Percentiles rank a stretch among this genome's conserved stretches.
Evolutionary conservation across 2,113 vertebrate species (phyloP).

Genomic region (Balaenoptera acutorostrata): DNA sequence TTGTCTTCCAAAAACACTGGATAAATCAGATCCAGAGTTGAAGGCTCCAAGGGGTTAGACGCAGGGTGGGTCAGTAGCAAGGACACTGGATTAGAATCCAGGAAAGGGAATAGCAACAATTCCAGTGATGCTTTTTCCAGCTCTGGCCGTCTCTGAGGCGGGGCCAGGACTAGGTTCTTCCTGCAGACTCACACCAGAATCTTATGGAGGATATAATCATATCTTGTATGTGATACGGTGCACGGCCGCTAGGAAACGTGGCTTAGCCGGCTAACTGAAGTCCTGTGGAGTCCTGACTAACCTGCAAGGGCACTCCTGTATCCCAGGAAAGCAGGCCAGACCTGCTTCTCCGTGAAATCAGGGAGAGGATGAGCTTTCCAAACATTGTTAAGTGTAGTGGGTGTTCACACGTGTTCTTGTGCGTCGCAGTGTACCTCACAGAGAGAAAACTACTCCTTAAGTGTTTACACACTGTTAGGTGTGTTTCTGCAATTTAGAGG

Average conservation of each 20-base stretch:
- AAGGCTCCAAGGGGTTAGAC: background rate
- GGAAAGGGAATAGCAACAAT: fast-evolving
- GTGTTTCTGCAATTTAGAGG: background rate
- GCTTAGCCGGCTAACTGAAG: background rate
- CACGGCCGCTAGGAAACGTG: background rate
- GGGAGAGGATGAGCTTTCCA: background rate
- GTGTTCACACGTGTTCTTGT: background rate
- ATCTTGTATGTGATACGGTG: background rate
- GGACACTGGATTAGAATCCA: background rate
- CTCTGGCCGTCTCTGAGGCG: background rate
- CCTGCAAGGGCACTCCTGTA: too few relatives aligned
- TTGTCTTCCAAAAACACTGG: background rate
- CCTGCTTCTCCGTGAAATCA: too few relatives aligned
- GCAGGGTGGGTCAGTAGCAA: too few relatives aligned
- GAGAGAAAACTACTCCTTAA: too few relatives aligned
- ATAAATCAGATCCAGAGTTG: background rate
- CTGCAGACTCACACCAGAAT: background rate
- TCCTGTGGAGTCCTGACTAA: background rate
- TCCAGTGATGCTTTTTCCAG: background rate
- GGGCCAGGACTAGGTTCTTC: background rate
- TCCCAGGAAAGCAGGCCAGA: background rate
- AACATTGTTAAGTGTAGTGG: background rate
- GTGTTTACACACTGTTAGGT: background rate
- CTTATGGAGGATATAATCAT: background rate
- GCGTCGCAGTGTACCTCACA: too few relatives aligned